Conservation (phyloP, 1,140 invertebrate genomes). For the Doryteuthis pealeii region DNA sequence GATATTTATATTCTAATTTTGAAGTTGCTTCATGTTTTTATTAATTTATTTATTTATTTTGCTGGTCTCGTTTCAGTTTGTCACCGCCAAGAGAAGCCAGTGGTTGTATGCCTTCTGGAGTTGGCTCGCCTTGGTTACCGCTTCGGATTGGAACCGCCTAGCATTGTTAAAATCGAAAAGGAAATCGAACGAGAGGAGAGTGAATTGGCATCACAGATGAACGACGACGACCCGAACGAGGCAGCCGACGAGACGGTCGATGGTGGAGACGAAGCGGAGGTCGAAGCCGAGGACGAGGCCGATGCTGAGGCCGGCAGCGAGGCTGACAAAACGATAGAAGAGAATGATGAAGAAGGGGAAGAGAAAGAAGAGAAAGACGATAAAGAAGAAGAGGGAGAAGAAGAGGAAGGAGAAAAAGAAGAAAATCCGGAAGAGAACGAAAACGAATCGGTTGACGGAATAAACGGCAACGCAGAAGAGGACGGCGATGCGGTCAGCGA, state of each 20-base stretch:
- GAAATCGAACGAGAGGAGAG: constrained; percentile 75
- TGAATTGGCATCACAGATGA: constrained; percentile 31
- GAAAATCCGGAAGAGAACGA: neutral
- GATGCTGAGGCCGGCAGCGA: neutral
- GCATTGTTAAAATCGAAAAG: constrained; percentile 90
- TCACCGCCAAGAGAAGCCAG: constrained; percentile 88
- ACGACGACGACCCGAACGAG: neutral
- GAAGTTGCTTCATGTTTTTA: too few species aligned
- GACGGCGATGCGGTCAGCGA: neutral
- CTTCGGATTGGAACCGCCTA: constrained; percentile 87
- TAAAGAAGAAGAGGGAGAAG: neutral
- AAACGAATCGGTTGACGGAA: neutral
- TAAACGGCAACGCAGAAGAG: neutral
- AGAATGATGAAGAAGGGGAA: neutral
- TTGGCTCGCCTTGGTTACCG: constrained; percentile 85
- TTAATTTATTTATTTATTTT: neutral
- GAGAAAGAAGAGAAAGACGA: neutral
- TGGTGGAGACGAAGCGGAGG: neutral
- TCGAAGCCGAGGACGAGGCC: neutral
- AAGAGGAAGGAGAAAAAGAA: neutral
- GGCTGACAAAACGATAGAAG: neutral
- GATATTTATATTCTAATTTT: too few species aligned
- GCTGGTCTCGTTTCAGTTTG: constrained; percentile 40
- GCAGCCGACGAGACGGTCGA: constrained; percentile 9
- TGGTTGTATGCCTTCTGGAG: constrained; percentile 88